Evolutionary conservation across 1,140 invertebrate genomes (phyloP), one percentile per base, ranked within the genome.

Genomic region (Leptopilina boulardi): DNA sequence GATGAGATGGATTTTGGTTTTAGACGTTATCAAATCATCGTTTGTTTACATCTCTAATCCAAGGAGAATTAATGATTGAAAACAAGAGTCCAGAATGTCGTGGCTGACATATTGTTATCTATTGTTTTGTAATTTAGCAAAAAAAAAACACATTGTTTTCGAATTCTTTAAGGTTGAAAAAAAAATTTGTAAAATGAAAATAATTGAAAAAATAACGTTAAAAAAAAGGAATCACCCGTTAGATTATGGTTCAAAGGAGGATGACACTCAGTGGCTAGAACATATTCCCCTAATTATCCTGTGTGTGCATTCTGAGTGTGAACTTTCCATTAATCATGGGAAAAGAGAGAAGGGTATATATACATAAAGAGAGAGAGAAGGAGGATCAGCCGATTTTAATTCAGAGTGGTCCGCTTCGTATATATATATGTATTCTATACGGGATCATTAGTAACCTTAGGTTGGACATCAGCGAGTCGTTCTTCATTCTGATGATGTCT

Each of bases 301-400:
- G 84, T 90, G 89, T 91, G 88, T 90, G 88, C 89, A 91, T 91
- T 91, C 90, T 88, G 87, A 91, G 90, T 91, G 89, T 91, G 89
- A 91, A 91, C 89, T 91, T 87, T 89, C 89, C 90, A 91, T 91
- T 91, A 91, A 91, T 91, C 90, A 91, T 89, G 87, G 85, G 84
- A 88, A 87, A 89, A 86, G 89, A 87, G 87, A 89, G 83, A 84
- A 86, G 88, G 78, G 74, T 80, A 82, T 77, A 74, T 80, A 82
- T 82, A 81, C 80, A n/a, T n/a, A n/a, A n/a, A n/a, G n/a, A 81
- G 77, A 82, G 77, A 79, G 80, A 75, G 80, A 85, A 88, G 86
- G n/a, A n/a, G n/a, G n/a, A n/a, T n/a, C n/a, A n/a, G n/a, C n/a
- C 88, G 87, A 89, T 91, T 91, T 91, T 91, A 91, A 91, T 91